Base-by-base conservation (phyloP, 1,140 invertebrate species). In the Reticulitermes speratus region DNA sequence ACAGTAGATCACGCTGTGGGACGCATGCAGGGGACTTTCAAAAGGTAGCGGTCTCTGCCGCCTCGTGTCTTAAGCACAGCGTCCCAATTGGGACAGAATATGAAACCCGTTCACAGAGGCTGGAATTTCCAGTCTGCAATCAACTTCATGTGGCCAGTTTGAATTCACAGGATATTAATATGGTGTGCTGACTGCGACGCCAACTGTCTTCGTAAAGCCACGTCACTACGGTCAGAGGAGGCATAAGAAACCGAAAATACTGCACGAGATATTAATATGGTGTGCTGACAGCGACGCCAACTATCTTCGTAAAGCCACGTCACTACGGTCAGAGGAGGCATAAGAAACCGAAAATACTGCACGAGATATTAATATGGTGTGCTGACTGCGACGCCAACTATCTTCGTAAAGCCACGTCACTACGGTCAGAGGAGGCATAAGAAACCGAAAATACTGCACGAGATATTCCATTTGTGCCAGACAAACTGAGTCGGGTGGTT, bases 1-100 rank as follows among this genome's bases (percentile, higher is more conserved):
- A 75, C n/a, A n/a, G 65, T 75, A 75, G n/a, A 75, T 75, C 65
- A 75, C 65, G 65, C 65, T 30, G 65, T 75, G 65, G 65, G 25
- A 55, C 52, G 2, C 65, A 75, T 25, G 65, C 65, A 30, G 65
- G 65, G 65, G 65, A 75, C 25, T 75, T 75, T 75, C 65, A 75
- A 30, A 75, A 75, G 65, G 65, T 30, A 75, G n/a, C n/a, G 65
- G 65, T 30, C 65, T 30, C 65, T 25, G 25, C n/a, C n/a, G 9
- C n/a, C 25, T 25, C 25, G 65, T 75, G 25, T 25, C 65, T 75
- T 75, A 75, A 0, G n/a, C n/a, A 14, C 1, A 30, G 14, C 7
- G n/a, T 75, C 59, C 19, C 59, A 65, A 12, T 65, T 65, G 16
- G 59, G 59, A 65, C n/a, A n/a, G 25, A 30, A 75, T 75, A 75